phyloP scores from a whole-genome alignment of 2,888 invertebrate species.

The Himalopsyche japonica region DNA sequence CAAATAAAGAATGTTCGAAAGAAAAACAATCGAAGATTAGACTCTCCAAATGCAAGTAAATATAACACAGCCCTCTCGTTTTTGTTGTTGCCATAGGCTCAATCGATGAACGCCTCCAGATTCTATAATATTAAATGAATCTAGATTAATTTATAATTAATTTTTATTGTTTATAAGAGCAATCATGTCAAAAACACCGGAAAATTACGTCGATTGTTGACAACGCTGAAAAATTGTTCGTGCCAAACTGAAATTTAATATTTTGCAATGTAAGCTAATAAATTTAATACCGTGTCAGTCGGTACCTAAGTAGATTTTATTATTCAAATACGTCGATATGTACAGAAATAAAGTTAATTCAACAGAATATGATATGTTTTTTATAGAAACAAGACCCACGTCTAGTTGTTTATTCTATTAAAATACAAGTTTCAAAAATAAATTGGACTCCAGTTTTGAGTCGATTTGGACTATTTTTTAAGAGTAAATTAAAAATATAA shows the following conservation, averaged over 20 bases:
- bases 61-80: too few relatives aligned
- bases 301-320: not conserved
- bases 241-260: not conserved
- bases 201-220: not conserved
- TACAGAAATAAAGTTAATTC: not conserved
- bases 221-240: not conserved
- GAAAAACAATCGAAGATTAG: too few relatives aligned
- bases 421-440: not conserved
- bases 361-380: not conserved
- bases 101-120: too few relatives aligned
- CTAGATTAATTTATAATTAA: too few relatives aligned
- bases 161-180: not conserved
- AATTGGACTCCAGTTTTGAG: not conserved
- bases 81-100: too few relatives aligned
- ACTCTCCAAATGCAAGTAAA: too few relatives aligned
- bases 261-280: not conserved
- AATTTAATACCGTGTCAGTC: not conserved
- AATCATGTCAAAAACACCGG: not conserved
- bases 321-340: not conserved
- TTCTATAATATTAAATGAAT: too few relatives aligned
- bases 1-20: too few relatives aligned
- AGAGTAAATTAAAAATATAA: too few relatives aligned
- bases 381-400: not conserved
- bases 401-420: not conserved
- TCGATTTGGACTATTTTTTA: too few relatives aligned